Percentiles rank a stretch among this genome's conserved stretches.
Conservation (phyloP, 2,888 invertebrate species). For the Dryobotodes eremita region DNA sequence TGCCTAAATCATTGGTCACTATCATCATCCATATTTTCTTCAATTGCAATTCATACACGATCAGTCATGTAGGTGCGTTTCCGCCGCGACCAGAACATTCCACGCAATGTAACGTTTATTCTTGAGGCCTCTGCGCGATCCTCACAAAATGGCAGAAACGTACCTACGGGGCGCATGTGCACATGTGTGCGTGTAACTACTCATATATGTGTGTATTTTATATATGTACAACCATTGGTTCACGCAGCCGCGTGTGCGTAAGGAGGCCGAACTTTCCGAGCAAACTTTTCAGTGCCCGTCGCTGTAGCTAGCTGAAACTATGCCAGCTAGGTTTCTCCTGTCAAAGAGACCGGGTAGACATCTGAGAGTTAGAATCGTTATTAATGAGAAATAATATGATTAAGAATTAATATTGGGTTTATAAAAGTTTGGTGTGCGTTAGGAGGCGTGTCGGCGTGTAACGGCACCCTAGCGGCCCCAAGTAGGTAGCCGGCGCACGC, state of each 20-base stretch:
- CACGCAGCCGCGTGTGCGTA: conserved; percentile 72
- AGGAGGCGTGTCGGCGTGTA: conserved; percentile 83
- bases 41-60: conserved; percentile 64
- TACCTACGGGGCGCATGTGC: conserved; percentile 71
- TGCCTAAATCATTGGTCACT: conserved; percentile 67
- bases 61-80: conserved; percentile 36
- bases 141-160: conserved; percentile 72
- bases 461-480: conserved; percentile 87
- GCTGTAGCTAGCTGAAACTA: conserved; percentile 61
- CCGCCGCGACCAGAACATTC: conserved; percentile 56
- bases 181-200: conserved; percentile 69
- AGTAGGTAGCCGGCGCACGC: conserved; percentile 79
- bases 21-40: conserved; percentile 65
- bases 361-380: conserved; percentile 17
- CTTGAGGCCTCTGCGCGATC: conserved; percentile 72
- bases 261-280: conserved; percentile 76
- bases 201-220: conserved; percentile 66
- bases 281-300: conserved; percentile 74
- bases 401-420: conserved; percentile 59
- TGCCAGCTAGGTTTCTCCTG: conserved; percentile 43
- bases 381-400: conserved; percentile 43
- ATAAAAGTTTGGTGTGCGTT: conserved; percentile 68
- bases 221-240: conserved; percentile 70
- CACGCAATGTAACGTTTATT: conserved; percentile 76
- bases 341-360: conserved; percentile 33